A percentile compares a stretch with the other conserved stretches of the same genome.
Evolutionary conservation across 2,888 invertebrate species (phyloP).

Genomic region (Andrena hattorfiana): DNA sequence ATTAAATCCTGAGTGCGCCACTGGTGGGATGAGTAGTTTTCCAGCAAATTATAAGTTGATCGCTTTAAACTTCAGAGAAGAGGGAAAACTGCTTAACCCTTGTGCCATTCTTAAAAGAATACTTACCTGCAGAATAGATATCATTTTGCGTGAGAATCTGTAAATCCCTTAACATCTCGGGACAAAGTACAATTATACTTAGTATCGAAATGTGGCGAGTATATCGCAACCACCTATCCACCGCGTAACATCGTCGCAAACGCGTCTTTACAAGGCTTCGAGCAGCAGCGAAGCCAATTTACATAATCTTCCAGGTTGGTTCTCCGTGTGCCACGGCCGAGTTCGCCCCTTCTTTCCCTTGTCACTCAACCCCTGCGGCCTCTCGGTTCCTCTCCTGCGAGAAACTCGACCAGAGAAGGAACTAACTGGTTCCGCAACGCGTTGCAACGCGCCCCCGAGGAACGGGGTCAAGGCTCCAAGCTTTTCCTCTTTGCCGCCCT

Average conservation of each 20-base stretch:
- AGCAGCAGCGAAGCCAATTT: slow-evolving; percentile 70
- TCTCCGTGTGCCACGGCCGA: slow-evolving; percentile 11
- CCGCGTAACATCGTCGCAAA: slow-evolving; percentile 37
- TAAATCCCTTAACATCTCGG: background rate
- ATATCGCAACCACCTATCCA: background rate
- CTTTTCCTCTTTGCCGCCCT: slow-evolving; percentile 43
- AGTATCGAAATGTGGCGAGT: background rate
- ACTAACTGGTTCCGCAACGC: slow-evolving; percentile 41
- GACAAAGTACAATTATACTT: background rate
- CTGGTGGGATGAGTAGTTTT: background rate
- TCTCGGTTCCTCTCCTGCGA: slow-evolving; percentile 23
- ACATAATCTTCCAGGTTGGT: slow-evolving; percentile 70
- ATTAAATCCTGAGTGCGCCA: too few relatives aligned
- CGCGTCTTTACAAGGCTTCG: slow-evolving; percentile 53
- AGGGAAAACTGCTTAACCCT: too few relatives aligned
- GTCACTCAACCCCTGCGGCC: background rate
- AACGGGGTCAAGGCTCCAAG: slow-evolving; percentile 68
- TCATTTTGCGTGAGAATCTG: too few relatives aligned
- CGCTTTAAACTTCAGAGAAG: too few relatives aligned
- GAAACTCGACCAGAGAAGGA: slow-evolving; percentile 34
- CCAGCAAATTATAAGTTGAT: background rate
- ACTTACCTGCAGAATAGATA: too few relatives aligned
- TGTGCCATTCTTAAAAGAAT: too few relatives aligned
- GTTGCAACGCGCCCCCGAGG: too few relatives aligned
- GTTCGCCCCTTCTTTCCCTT: slow-evolving; percentile 25